These are phyloP conservation scores for Athene noctua DNA, from an alignment of 2,113 vertebrate species.

Conservation along the genomic window DNA sequence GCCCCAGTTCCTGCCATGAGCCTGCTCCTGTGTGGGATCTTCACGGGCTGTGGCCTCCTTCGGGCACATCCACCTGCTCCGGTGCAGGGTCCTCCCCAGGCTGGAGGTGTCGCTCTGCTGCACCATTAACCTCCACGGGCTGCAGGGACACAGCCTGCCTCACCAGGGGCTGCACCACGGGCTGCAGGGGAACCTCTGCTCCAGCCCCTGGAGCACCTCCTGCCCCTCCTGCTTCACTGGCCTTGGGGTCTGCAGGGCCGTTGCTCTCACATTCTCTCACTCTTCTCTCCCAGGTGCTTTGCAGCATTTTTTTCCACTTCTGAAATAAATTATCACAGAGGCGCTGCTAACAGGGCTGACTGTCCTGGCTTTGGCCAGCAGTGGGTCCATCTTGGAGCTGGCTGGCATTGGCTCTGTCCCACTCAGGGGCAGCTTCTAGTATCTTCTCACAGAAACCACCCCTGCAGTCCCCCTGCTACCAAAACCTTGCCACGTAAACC, in stretches of 20 bases:
- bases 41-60: not conserved
- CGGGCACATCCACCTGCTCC: not conserved
- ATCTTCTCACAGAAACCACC: not conserved
- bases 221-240: not conserved
- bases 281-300: not conserved
- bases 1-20: not conserved
- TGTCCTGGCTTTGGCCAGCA: not conserved
- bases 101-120: not conserved
- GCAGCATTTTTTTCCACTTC: not conserved
- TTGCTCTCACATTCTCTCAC: not conserved
- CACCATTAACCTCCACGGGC: no score
- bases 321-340: not conserved
- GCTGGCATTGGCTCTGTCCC: not conserved
- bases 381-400: accelerated
- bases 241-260: not conserved
- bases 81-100: accelerated
- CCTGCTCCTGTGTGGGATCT: not conserved
- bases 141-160: not conserved
- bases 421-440: not conserved
- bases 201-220: accelerated
- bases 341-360: accelerated
- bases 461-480: accelerated
- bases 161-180: not conserved
- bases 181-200: not conserved
- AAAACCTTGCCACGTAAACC: not conserved